Conservation (phyloP, 2,113 vertebrate genomes). For the Odontesthes bonariensis region DNA sequence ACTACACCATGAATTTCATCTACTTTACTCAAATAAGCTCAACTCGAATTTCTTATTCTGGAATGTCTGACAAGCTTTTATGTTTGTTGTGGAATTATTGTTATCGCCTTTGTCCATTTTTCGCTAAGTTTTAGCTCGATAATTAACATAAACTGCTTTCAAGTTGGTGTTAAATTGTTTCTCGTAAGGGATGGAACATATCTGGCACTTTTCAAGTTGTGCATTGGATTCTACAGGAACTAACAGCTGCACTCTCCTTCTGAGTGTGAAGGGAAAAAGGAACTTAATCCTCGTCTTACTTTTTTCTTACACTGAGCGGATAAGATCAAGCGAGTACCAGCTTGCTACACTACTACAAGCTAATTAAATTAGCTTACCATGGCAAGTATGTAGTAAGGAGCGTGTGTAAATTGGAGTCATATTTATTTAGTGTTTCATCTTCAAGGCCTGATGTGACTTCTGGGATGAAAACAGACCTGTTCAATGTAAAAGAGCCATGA, state of each 20-base stretch:
- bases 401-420: conserved; percentile 45
- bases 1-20: not conserved
- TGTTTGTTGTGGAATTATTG: conserved; percentile 5
- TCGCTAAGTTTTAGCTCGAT: not conserved
- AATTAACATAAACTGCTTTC: conserved; percentile 19
- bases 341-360: conserved; percentile 9
- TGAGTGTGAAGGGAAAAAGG: not conserved
- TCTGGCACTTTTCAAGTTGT: conserved; percentile 3
- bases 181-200: conserved; percentile 27
- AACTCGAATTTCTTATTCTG: not conserved
- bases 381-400: not conserved
- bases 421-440: conserved; percentile 59
- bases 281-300: conserved; percentile 28
- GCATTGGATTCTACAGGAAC: conserved; percentile 10
- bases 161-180: conserved; percentile 33
- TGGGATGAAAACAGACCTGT: conserved; percentile 58
- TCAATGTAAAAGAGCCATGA: conserved; percentile 62
- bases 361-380: conserved; percentile 23
- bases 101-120: conserved; percentile 5
- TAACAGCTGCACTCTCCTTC: conserved; percentile 29
- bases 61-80: not conserved
- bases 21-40: not conserved
- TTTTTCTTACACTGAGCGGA: conserved; percentile 28
- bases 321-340: conserved; percentile 51
- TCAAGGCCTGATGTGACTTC: conserved; percentile 58